These are phyloP conservation scores for rabbit (Oryctolagus cuniculus) DNA, from an alignment of 2,113 vertebrate genomes.

Conservation along the genomic window DNA sequence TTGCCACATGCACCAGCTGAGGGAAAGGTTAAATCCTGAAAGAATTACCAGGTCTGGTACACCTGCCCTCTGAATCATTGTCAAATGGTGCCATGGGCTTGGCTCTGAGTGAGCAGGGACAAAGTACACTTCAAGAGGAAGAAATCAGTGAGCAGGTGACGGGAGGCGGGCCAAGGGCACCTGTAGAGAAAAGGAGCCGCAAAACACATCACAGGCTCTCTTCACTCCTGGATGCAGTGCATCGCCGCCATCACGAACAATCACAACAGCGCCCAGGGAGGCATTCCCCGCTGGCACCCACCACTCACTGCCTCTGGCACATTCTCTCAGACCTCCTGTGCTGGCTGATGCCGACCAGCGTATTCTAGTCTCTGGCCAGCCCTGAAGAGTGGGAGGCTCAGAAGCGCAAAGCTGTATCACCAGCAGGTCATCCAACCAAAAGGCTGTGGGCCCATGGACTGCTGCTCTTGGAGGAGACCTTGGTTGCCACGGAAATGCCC, in stretches of 20 bases:
- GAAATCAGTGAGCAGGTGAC: not conserved
- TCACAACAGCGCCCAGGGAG: not conserved
- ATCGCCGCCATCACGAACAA: no score
- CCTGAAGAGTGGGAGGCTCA: not conserved
- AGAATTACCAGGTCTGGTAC: not conserved
- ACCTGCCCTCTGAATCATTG: not conserved
- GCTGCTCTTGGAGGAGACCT: not conserved
- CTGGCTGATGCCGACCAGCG: no score
- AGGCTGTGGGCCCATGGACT: no score
- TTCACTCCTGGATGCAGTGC: not conserved
- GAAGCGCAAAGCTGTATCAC: not conserved
- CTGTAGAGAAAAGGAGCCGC: not conserved
- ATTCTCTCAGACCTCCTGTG: no score
- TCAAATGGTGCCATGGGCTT: not conserved
- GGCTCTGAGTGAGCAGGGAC: not conserved
- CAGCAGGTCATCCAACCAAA: not conserved
- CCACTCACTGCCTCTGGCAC: not conserved
- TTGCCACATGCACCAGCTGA: not conserved
- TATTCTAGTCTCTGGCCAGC: not conserved
- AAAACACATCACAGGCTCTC: not conserved
- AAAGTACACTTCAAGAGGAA: not conserved
- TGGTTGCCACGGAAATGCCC: not conserved
- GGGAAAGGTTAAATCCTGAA: not conserved
- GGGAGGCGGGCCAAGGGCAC: not conserved
- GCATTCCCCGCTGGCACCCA: fast-evolving